phyloP scores from a whole-genome alignment of 2,797 vertebrate genomes.

The Rachycentron canadum region DNA sequence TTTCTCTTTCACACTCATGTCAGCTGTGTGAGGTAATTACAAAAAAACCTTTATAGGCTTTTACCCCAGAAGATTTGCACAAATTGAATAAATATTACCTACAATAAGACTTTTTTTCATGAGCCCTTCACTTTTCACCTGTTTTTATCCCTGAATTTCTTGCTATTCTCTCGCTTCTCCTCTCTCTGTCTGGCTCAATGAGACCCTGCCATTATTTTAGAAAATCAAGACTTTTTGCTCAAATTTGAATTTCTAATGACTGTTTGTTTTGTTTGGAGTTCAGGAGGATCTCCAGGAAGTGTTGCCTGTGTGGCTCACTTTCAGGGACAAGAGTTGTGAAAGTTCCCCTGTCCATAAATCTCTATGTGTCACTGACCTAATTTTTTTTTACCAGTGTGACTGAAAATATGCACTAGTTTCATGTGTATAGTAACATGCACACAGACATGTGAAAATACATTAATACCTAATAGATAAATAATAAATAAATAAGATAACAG shows the following conservation, averaged over 20 bases:
- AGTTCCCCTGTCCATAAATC: constrained; percentile 36
- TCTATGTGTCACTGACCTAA: constrained; percentile 15
- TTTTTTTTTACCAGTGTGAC: not conserved
- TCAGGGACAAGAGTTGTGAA: constrained; percentile 45
- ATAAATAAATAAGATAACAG: not conserved
- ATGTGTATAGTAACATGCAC: not conserved
- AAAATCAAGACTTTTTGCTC: not conserved
- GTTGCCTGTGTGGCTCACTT: constrained; percentile 40
- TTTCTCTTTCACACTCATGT: constrained; percentile 21
- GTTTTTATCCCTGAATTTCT: not conserved
- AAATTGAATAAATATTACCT: not conserved
- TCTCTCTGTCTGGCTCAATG: constrained; percentile 4
- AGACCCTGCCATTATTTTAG: constrained; percentile 16
- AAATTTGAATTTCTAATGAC: constrained; percentile 19
- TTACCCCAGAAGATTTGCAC: not conserved
- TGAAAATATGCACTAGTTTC: not conserved
- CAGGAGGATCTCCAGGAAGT: constrained; percentile 66
- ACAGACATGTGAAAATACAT: not conserved
- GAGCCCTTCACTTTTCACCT: not conserved
- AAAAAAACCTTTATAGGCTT: not conserved
- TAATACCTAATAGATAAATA: too few relatives aligned
- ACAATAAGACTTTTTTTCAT: not conserved
- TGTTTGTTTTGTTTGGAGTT: constrained; percentile 67
- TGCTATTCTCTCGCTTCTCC: not conserved
- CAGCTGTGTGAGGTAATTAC: not conserved